Evolutionary conservation across 2,113 vertebrate genomes (phyloP).

Genomic region (Paralichthys olivaceus): DNA sequence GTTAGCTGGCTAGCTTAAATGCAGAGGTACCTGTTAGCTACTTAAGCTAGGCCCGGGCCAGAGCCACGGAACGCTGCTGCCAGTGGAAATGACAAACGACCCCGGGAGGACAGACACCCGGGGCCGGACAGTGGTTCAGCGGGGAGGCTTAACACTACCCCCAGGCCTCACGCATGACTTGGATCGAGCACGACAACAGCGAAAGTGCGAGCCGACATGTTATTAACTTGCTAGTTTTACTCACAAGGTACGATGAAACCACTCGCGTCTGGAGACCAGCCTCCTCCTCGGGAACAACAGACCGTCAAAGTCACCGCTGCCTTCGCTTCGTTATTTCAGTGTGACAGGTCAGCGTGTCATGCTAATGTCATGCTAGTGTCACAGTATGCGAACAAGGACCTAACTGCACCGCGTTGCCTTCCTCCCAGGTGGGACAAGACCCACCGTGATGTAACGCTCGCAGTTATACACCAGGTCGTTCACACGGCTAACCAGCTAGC

Average conservation of each 20-base stretch:
- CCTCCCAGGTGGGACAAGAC: constrained; percentile 57
- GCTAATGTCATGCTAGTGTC: constrained; percentile 4
- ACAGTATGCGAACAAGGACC: not conserved
- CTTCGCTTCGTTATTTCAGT: not conserved
- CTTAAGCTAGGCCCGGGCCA: constrained; percentile 56
- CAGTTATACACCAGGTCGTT: constrained; percentile 66
- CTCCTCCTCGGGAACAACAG: constrained; percentile 9
- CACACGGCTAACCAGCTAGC: constrained; percentile 33
- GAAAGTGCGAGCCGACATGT: not conserved
- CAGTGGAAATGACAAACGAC: constrained; percentile 13
- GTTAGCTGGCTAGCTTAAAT: not conserved
- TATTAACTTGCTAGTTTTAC: constrained; percentile 33
- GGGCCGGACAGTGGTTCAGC: not conserved
- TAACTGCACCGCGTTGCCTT: not conserved
- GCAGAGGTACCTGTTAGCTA: constrained; percentile 15
- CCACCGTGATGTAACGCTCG: constrained; percentile 71
- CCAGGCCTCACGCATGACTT: no score
- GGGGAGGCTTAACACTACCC: not conserved
- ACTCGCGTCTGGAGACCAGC: constrained; percentile 53
- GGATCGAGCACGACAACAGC: not conserved
- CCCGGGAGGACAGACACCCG: not conserved
- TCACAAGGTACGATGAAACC: constrained; percentile 65
- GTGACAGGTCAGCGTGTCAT: constrained; percentile 41
- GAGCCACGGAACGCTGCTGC: not conserved
- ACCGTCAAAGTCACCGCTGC: constrained; percentile 49